Base-by-base conservation (phyloP, 2,113 vertebrate species). In the Calyptommatus sinebrachiatus region DNA sequence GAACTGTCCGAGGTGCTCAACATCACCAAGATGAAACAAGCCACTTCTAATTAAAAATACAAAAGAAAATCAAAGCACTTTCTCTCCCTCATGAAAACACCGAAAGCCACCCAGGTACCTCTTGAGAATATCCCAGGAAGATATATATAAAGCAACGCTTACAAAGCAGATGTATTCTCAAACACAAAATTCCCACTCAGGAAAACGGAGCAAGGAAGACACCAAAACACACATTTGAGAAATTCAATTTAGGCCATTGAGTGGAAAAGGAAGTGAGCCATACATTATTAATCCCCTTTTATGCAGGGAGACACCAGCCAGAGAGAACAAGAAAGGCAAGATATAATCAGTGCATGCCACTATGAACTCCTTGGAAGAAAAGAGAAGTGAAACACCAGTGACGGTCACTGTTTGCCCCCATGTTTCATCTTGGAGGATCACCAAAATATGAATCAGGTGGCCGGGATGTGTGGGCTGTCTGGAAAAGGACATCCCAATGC, bases 221-320 rank as follows among this genome's bases (percentile, higher is more conserved):
- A 22, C 65, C 70, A 78, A 81, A 75, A 65, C 70, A 89, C 80
- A 46, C 29, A 53, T 22, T 53, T 11, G 12, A 41, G 12, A 60
- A 67, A 77, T 67, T 57, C 86, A 72, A 84, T 90, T 70, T 76
- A 77, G 81, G 79, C 68, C 2, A 1, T 20, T 45, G 29, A 77
- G 63, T 61, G 76, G 29, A 21, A 67, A 80, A 84, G 41, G 68
- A 61, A 65, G 69, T n/a, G n/a, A 60, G 12, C 28, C 63, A 31
- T 8, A 26, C 29, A 9, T 41, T 83, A 86, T 81, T 61, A 82
- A 79, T 57, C 5, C 2, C 11, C 65, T 63, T 7, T 31, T 84
- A 83, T 62, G 45, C 62, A 72, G 69, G 60, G 46, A 6, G 67
- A 45, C 0, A 18, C 50, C 0, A 0, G 26, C 71, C 7, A 41